Evolutionary conservation across 2,797 vertebrate species (phyloP).

Genomic region (Poliocrania exsul): DNA sequence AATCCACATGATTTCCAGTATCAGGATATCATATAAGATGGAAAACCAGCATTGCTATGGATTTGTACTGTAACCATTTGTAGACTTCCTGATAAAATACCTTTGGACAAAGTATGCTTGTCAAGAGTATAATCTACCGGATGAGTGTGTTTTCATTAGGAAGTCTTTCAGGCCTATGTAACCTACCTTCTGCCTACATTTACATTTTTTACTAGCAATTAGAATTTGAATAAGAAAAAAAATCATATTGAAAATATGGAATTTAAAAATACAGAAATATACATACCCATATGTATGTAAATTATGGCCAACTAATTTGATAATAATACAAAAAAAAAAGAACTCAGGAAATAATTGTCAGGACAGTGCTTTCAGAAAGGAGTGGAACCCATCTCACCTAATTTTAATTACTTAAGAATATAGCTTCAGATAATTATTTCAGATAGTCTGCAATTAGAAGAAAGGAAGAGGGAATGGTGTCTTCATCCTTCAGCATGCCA

Average conservation of each 20-base stretch:
- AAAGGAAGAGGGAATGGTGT: neutral
- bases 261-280: neutral
- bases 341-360: neutral
- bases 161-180: neutral
- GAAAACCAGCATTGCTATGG: neutral
- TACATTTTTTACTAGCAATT: neutral
- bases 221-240: neutral
- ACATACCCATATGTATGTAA: rapidly evolving
- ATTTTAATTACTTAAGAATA: neutral
- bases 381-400: neutral
- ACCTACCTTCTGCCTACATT: neutral
- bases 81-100: neutral
- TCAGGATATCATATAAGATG: neutral
- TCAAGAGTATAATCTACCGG: neutral
- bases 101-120: neutral
- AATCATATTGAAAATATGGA: neutral
- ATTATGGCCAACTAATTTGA: neutral
- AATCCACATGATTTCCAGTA: neutral
- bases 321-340: neutral
- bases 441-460: neutral
- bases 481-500: neutral
- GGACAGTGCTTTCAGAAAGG: neutral
- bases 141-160: neutral
- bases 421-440: neutral
- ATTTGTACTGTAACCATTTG: neutral